Evolutionary conservation across 2,888 invertebrate species (phyloP).

Genomic region (Metopia argyrocephala): DNA sequence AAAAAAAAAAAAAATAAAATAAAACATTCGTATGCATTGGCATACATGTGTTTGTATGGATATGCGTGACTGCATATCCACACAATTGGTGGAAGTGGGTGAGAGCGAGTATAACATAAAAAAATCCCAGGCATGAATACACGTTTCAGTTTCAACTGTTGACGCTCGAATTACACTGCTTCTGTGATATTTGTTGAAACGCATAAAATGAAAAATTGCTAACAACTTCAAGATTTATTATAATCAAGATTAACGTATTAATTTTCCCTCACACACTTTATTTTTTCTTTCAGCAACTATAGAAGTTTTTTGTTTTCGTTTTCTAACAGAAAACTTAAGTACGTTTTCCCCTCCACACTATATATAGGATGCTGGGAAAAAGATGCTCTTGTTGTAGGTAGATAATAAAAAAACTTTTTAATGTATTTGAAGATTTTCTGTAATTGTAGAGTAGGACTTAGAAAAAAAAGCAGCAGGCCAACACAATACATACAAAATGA

Average conservation of each 20-base stretch:
- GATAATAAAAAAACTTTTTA: background rate
- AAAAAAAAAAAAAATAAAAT: background rate
- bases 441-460: too few species aligned
- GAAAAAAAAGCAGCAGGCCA: too few species aligned
- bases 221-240: constrained; percentile 77
- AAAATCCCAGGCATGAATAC: background rate
- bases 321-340: background rate
- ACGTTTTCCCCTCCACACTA: background rate
- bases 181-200: constrained; percentile 21
- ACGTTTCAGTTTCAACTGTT: constrained; percentile 36
- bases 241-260: constrained; percentile 77
- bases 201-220: constrained; percentile 72
- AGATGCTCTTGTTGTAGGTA: constrained; percentile 26
- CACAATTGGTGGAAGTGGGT: background rate
- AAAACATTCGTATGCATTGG: background rate
- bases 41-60: background rate
- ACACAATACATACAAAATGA: too few species aligned
- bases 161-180: constrained; percentile 17
- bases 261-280: constrained; percentile 65
- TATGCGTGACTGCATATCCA: background rate
- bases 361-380: background rate
- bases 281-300: background rate
- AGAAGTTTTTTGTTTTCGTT: background rate
- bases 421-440: background rate
- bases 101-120: background rate